Conservation (phyloP, 2,113 vertebrate genomes). For the Rhynchomys soricoides region DNA sequence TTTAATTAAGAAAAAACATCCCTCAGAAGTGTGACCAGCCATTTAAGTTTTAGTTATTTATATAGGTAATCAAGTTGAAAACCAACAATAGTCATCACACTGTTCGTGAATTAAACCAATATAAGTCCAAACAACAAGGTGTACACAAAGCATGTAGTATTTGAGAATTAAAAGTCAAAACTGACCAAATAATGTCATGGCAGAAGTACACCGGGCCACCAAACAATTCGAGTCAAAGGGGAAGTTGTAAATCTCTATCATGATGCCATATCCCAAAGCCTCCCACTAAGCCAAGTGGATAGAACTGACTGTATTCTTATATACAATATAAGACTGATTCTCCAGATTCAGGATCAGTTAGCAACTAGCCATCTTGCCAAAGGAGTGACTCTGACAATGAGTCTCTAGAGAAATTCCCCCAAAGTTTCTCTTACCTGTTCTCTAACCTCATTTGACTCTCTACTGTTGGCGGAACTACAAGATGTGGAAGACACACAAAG, state of each 20-base stretch:
- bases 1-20: background rate
- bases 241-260: slow-evolving; percentile 98
- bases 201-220: slow-evolving; percentile 97
- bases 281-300: slow-evolving; percentile 97
- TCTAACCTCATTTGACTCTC: slow-evolving; percentile 92
- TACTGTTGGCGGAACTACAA: slow-evolving; percentile 88
- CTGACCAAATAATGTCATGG: slow-evolving; percentile 96
- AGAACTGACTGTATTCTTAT: slow-evolving; percentile 97
- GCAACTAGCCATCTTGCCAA: slow-evolving; percentile 90
- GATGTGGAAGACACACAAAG: slow-evolving; percentile 96
- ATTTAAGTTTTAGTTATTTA: background rate
- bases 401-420: slow-evolving; percentile 86
- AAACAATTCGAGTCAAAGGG: slow-evolving; percentile 97
- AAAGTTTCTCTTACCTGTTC: slow-evolving; percentile 94
- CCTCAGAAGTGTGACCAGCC: background rate
- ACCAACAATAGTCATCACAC: slow-evolving; percentile 74
- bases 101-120: slow-evolving; percentile 96
- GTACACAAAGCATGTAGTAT: slow-evolving; percentile 96
- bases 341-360: slow-evolving; percentile 94
- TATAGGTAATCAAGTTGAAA: background rate
- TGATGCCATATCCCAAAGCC: slow-evolving; percentile 95
- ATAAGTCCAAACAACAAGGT: slow-evolving; percentile 97
- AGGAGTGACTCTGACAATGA: slow-evolving; percentile 91
- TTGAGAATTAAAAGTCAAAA: slow-evolving; percentile 97
- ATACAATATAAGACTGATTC: slow-evolving; percentile 94